These are phyloP conservation scores for Caerostris extrusa DNA, from an alignment of 1,140 invertebrate species.

Conservation along the genomic window DNA sequence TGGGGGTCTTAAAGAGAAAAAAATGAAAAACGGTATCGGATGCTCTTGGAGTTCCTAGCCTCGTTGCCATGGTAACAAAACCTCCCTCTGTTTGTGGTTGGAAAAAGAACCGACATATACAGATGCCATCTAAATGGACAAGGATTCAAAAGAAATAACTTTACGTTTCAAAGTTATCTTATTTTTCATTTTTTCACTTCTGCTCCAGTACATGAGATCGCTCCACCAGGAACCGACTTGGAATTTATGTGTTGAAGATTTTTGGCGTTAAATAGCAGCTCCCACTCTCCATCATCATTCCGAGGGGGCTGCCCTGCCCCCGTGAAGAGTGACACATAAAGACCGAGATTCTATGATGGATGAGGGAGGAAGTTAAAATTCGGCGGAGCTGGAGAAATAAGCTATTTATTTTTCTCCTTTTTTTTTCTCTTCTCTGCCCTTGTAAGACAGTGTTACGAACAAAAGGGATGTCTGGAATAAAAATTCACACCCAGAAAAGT, in stretches of 20 bases:
- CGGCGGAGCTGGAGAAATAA: conserved; percentile 40
- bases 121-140: conserved; percentile 74
- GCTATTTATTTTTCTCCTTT: conserved; percentile 60
- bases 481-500: conserved; percentile 33
- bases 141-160: conserved; percentile 76
- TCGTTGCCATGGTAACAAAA: conserved; percentile 66
- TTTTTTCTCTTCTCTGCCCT: background rate
- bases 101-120: conserved; percentile 72
- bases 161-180: conserved; percentile 69
- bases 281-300: conserved; percentile 57
- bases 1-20: conserved; percentile 1
- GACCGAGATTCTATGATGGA: conserved; percentile 62
- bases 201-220: conserved; percentile 10
- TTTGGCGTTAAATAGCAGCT: conserved; percentile 73
- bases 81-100: conserved; percentile 71
- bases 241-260: conserved; percentile 73
- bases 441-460: conserved; percentile 66
- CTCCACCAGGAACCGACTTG: conserved; percentile 53
- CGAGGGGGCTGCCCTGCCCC: conserved; percentile 25
- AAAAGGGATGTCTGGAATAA: conserved; percentile 38
- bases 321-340: conserved; percentile 70
- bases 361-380: conserved; percentile 59
- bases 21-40: conserved; percentile 60
- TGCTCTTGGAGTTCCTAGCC: background rate
- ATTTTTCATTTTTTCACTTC: conserved; percentile 38